Base-by-base conservation (phyloP, 2,888 invertebrate species). In the Acanthoscelides obtectus region DNA sequence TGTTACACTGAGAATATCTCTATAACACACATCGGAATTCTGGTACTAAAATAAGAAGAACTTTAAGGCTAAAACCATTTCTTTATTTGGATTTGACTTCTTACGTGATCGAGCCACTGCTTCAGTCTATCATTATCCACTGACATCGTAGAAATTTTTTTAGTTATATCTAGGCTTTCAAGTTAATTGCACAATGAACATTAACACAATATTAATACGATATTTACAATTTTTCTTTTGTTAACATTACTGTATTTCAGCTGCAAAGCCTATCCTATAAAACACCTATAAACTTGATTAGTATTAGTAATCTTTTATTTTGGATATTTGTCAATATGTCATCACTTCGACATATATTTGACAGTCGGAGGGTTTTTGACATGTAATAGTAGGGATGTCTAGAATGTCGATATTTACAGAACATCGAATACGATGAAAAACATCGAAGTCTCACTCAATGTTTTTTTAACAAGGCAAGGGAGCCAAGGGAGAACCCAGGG, bases 1-100 rank as follows among this genome's bases (percentile, higher is more conserved):
- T 67, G 92, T 82, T n/a, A 89, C 90, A 81, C 87, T 89, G 68
- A 88, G 77, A 20, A 94, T 89, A 84, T 94, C 94, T 80, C 90
- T 88, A 77, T 88, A 89, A 0, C 92, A 90, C 70, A 86, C 86
- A 69, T 90, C 91, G 70, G 90, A 87, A 87, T 93, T 90, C 81
- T 90, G 89, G 84, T 94, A 94, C 92, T 94, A 84, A 87, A 87
- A 45, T 21, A 77, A 76, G 71, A 70, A 70, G 64, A 22, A 70
- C 19, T 65, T 68, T 66, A 64, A 17, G 69, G 27, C 22, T 21
- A 27, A 67, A 19, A 17, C 45, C 6, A 66, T 64, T 69, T 22
- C 19, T 20, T 67, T 66, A 67, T 21, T 20, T 45, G 25, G 45
- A 12, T 45, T 12, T 12, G 17, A 45, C 45, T 63, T 12, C 66